Evolutionary conservation across 2,797 vertebrate species (phyloP).

Genomic region (Cichlasoma orientale): DNA sequence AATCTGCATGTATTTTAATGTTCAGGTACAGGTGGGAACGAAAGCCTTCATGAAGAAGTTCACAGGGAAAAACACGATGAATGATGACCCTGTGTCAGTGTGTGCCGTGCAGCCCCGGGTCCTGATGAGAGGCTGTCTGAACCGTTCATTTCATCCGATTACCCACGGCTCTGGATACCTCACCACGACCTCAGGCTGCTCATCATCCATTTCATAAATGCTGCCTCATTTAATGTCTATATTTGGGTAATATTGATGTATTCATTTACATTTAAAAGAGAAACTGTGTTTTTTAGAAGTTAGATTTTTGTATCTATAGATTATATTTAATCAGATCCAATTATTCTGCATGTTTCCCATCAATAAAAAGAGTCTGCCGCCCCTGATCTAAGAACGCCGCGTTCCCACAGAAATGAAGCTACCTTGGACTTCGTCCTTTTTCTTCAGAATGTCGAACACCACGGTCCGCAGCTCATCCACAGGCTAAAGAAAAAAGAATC

Average conservation of each 20-base stretch:
- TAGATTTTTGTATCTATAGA: neutral
- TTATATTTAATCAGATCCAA: neutral
- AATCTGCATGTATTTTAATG: no score
- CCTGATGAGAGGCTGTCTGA: no score
- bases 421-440: constrained; percentile 73
- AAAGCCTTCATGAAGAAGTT: no score
- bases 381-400: accelerated
- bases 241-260: neutral
- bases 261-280: neutral
- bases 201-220: accelerated
- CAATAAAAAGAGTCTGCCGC: neutral
- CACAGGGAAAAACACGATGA: no score
- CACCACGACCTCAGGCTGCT: neutral
- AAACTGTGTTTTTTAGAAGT: no score
- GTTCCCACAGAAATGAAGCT: neutral
- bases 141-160: no score
- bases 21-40: no score
- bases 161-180: neutral
- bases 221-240: accelerated
- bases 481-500: constrained; percentile 74
- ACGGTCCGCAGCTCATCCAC: constrained; percentile 85
- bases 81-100: no score
- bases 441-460: constrained; percentile 87
- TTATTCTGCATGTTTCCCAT: neutral
- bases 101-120: no score